Evolutionary conservation across 2,888 invertebrate genomes (phyloP).

Genomic region (Volucella bombylans): DNA sequence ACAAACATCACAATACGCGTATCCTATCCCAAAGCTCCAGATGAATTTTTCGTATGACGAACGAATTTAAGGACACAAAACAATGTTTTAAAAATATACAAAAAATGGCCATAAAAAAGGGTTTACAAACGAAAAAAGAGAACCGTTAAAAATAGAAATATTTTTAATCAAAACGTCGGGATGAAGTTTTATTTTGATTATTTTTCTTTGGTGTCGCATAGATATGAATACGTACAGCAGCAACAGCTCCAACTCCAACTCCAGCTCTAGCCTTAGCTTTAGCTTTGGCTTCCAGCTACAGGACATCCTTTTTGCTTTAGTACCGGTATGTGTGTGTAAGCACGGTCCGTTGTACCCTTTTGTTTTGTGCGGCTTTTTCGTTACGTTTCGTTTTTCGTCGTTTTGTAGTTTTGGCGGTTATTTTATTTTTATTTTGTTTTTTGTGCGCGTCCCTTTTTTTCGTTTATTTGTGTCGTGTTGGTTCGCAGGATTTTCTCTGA

Average conservation of each 20-base stretch:
- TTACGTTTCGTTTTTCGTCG: constrained; percentile 46
- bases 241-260: neutral
- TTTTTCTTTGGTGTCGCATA: constrained; percentile 66
- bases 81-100: constrained; percentile 41
- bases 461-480: constrained; percentile 64
- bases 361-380: constrained; percentile 66
- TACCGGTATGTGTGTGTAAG: constrained; percentile 7
- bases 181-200: constrained; percentile 72
- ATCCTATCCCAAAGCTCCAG: constrained; percentile 39
- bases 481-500: constrained; percentile 68
- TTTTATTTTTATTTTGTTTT: constrained; percentile 46
- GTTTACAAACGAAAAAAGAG: constrained; percentile 1
- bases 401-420: constrained; percentile 45
- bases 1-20: constrained; percentile 43
- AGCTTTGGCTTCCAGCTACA: too few species aligned
- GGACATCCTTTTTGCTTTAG: neutral
- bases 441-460: constrained; percentile 32
- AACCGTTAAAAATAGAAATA: constrained; percentile 71
- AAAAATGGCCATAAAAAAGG: constrained; percentile 41
- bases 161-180: constrained; percentile 74
- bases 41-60: constrained; percentile 39
- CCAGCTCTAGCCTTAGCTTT: too few species aligned
- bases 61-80: constrained; percentile 63
- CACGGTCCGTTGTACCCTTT: constrained; percentile 62
- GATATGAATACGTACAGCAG: constrained; percentile 6